Conservation (phyloP, 2,797 vertebrate genomes). For the Mus minutoides region DNA sequence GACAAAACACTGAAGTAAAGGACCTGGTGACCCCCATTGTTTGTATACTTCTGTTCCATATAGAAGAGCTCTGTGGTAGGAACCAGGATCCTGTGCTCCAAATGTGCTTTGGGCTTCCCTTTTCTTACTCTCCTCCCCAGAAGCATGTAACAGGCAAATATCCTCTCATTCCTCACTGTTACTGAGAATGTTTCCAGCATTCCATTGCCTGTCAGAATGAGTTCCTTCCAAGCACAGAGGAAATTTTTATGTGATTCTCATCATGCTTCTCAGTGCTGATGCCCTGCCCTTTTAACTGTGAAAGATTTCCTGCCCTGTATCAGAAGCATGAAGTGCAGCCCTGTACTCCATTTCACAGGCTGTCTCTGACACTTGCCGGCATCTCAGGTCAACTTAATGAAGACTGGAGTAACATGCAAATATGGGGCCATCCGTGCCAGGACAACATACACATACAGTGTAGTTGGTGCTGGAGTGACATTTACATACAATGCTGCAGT, state of each 20-base stretch:
- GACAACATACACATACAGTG: neutral
- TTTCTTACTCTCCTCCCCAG: neutral
- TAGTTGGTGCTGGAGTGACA: no score
- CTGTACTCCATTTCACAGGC: conserved; percentile 31
- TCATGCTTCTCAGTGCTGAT: neutral
- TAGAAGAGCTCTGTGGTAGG: neutral
- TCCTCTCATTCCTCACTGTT: conserved; percentile 11
- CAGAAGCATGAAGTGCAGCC: neutral
- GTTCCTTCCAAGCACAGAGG: neutral
- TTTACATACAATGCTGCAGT: neutral
- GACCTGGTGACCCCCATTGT: neutral
- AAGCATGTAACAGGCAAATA: neutral
- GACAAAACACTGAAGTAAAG: neutral
- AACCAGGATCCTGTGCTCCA: neutral
- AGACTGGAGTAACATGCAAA: neutral
- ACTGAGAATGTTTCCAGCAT: conserved; percentile 19
- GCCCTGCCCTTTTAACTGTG: neutral
- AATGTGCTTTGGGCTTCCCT: neutral
- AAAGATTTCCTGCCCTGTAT: neutral
- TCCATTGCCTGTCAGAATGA: conserved; percentile 19
- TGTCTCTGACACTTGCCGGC: neutral
- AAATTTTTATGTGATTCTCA: neutral
- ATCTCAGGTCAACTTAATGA: conserved; percentile 17
- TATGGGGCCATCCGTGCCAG: neutral
- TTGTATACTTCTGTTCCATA: neutral